Conservation (phyloP, 2,113 vertebrate genomes). For the Brachionichthys hirsutus region DNA sequence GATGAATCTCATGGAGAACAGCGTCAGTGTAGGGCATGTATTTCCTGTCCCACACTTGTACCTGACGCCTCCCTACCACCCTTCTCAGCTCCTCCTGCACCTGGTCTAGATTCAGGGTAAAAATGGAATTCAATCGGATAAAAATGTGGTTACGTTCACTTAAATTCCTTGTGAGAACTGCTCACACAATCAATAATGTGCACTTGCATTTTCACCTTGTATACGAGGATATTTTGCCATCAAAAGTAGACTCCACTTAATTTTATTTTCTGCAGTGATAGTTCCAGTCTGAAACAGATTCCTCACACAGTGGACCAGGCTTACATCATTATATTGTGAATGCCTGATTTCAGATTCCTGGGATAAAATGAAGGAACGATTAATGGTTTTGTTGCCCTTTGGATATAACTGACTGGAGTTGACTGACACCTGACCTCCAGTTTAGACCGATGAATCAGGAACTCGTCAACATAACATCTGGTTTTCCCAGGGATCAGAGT, state of each 20-base stretch:
- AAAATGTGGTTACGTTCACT: slow-evolving; percentile 51
- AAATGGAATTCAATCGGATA: not conserved
- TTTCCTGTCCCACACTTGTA: slow-evolving; percentile 62
- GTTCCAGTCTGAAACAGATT: slow-evolving; percentile 74
- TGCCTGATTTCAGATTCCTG: slow-evolving; percentile 33
- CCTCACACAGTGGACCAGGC: slow-evolving; percentile 57
- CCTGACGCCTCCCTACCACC: slow-evolving; percentile 63
- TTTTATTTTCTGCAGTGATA: slow-evolving; percentile 54
- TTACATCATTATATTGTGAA: slow-evolving; percentile 47
- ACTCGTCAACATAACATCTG: slow-evolving; percentile 59
- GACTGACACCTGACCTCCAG: slow-evolving; percentile 44
- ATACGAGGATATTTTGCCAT: slow-evolving; percentile 76
- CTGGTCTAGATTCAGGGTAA: slow-evolving; percentile 36
- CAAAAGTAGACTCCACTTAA: slow-evolving; percentile 70
- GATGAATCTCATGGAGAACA: slow-evolving; percentile 74
- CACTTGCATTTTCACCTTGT: slow-evolving; percentile 67
- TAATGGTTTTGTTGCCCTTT: not conserved
- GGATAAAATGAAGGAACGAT: not conserved
- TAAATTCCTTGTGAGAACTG: not conserved
- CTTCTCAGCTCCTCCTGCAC: slow-evolving; percentile 71
- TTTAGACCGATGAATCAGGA: slow-evolving; percentile 36
- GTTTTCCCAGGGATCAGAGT: slow-evolving; percentile 47
- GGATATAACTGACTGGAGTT: not conserved
- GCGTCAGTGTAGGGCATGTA: slow-evolving; percentile 72
- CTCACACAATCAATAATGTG: not conserved